phyloP scores from a whole-genome alignment of 2,797 vertebrate species.

The Gymnoscopelus microlampas region DNA sequence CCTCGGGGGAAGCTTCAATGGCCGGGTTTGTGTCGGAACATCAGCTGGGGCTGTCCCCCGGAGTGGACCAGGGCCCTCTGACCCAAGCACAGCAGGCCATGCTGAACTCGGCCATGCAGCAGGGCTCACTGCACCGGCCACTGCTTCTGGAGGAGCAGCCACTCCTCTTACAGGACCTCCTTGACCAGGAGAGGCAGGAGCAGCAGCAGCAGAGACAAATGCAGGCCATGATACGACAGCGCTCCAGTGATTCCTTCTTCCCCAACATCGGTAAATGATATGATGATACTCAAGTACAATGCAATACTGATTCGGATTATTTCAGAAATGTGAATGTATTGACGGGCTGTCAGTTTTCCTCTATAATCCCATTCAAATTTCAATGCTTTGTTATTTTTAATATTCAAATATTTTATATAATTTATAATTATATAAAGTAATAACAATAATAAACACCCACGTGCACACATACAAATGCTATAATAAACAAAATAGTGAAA shows the following conservation, averaged over 20 bases:
- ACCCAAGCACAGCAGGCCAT: slow-evolving; percentile 83
- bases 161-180: slow-evolving; percentile 93
- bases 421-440: too few species aligned
- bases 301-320: neutral
- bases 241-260: slow-evolving; percentile 94
- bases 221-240: slow-evolving; percentile 99
- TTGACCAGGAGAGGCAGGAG: slow-evolving; percentile 97
- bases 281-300: neutral
- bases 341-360: too few species aligned
- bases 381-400: too few species aligned
- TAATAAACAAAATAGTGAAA: too few species aligned
- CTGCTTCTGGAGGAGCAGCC: slow-evolving; percentile 97
- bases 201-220: slow-evolving; percentile 98
- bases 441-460: too few species aligned
- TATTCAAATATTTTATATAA: too few species aligned
- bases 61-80: slow-evolving; percentile 79
- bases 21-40: slow-evolving; percentile 82
- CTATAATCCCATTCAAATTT: too few species aligned
- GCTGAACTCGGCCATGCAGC: slow-evolving; percentile 83
- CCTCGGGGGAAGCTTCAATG: slow-evolving; percentile 77
- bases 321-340: neutral
- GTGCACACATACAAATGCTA: too few species aligned
- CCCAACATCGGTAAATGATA: slow-evolving; percentile 91
- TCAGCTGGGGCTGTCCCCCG: slow-evolving; percentile 72
- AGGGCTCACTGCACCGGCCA: slow-evolving; percentile 86